Evolutionary conservation across 2,797 vertebrate genomes (phyloP).

Genomic region (Falco rusticolus): DNA sequence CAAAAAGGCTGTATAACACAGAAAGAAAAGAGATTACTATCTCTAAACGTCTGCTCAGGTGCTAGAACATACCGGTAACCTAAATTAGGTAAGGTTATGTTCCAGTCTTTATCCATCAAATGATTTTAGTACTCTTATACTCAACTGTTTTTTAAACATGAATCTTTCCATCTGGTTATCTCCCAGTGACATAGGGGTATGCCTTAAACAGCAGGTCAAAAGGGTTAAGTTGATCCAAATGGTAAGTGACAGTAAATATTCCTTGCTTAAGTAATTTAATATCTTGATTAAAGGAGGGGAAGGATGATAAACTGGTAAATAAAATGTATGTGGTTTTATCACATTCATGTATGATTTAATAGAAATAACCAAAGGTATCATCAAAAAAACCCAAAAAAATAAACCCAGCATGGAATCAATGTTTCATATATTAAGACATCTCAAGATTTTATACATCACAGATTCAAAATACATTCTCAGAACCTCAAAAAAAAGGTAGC

Average conservation of each 20-base stretch:
- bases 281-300: not conserved
- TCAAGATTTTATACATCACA: not conserved
- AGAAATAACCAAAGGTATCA: not conserved
- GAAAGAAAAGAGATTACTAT: not conserved
- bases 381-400: not conserved
- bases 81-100: not conserved
- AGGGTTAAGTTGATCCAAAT: not conserved
- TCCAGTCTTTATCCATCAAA: not conserved
- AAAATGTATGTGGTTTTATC: not conserved
- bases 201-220: not conserved
- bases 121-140: not conserved
- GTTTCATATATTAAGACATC: not conserved
- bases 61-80: not conserved
- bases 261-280: not conserved
- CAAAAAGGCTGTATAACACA: not conserved
- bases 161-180: not conserved
- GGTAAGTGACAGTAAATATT: not conserved
- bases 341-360: not conserved
- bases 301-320: not conserved
- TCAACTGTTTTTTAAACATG: not conserved
- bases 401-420: not conserved
- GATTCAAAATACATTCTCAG: not conserved
- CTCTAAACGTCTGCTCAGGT: not conserved
- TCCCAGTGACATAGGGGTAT: not conserved
- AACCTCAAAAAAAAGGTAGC: not conserved